These are phyloP conservation scores for Rhinolophus ferrumequinum DNA, from an alignment of 2,113 vertebrate species.

Conservation along the genomic window DNA sequence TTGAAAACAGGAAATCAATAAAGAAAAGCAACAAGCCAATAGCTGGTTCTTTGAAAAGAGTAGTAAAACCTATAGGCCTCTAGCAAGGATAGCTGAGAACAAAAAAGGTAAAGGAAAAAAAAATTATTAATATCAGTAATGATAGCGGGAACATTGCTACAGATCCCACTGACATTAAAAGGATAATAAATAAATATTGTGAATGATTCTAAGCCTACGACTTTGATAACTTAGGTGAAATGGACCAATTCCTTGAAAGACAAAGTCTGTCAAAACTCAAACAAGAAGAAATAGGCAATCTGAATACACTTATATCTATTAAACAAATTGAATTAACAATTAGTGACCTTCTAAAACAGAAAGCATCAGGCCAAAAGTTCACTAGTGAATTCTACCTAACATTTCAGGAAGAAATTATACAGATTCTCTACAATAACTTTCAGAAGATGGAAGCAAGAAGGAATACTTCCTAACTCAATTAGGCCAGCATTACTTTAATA, in stretches of 20 bases:
- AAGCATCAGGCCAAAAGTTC: not conserved
- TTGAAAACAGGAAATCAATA: not conserved
- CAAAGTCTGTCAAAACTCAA: not conserved
- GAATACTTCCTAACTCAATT: not conserved
- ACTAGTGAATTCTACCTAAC: not conserved
- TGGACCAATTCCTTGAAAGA: not conserved
- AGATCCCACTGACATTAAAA: not conserved
- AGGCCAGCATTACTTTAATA: not conserved
- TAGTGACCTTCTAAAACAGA: not conserved
- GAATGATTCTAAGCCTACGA: not conserved
- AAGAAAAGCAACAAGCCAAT: not conserved
- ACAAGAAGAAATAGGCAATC: not conserved
- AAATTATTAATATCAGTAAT: not conserved
- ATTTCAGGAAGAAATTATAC: not conserved
- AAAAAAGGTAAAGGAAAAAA: not conserved
- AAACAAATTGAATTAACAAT: not conserved
- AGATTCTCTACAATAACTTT: not conserved
- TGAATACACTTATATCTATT: not conserved
- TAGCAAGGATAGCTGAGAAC: not conserved
- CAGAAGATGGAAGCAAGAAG: not conserved
- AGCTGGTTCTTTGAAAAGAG: not conserved
- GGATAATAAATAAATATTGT: not conserved
- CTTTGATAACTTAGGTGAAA: not conserved
- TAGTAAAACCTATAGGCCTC: not conserved
- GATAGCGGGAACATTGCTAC: not conserved